A percentile compares a stretch with the other conserved stretches of the same genome.
Conservation (phyloP, 2,113 vertebrate genomes). For the Tachysurus vachellii region DNA sequence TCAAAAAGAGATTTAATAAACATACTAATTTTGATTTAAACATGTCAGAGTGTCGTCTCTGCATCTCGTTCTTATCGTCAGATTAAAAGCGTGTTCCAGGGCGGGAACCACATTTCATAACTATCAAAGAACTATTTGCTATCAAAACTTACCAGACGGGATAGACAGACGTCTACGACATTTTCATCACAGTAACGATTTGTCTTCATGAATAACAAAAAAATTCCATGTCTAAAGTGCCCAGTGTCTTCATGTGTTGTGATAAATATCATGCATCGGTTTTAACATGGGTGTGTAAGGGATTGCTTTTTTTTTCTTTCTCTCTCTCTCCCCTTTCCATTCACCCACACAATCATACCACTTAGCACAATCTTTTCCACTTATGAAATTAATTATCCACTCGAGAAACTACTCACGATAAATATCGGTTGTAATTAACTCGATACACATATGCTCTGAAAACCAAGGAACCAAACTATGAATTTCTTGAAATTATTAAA, state of each 20-base stretch:
- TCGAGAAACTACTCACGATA: background rate
- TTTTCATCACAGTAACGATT: background rate
- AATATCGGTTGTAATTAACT: no score
- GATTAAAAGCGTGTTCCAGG: background rate
- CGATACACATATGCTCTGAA: no score
- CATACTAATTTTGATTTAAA: background rate
- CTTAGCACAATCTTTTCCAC: background rate
- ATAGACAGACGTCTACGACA: background rate
- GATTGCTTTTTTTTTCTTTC: background rate
- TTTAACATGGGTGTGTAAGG: background rate
- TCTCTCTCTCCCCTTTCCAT: no score
- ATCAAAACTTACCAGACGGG: background rate
- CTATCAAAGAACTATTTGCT: background rate
- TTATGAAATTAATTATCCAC: no score
- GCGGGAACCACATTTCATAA: background rate
- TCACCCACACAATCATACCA: background rate
- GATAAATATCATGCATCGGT: background rate
- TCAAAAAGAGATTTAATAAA: constrained; percentile 31
- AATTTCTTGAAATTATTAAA: no score
- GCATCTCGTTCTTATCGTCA: background rate
- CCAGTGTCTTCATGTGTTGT: background rate
- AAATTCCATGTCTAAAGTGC: no score
- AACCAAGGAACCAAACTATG: no score
- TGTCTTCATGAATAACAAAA: background rate
- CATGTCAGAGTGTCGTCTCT: background rate